Evolutionary conservation across 2,888 invertebrate species (phyloP), one percentile per base, ranked within the genome.

Genomic region (Philhelius pedissequus): DNA sequence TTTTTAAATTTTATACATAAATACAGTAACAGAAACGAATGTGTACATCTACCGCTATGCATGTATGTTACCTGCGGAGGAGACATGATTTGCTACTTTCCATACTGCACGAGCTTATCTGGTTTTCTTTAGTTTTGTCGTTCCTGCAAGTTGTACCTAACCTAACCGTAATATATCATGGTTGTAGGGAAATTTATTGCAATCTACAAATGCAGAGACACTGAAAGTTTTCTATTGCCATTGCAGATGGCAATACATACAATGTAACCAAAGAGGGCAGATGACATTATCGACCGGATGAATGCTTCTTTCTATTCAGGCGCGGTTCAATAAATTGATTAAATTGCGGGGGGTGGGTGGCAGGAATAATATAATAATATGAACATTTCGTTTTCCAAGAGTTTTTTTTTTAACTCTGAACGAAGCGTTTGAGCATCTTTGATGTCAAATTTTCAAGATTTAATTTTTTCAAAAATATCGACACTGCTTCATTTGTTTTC

Each of bases 181-280:
- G 38, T 38, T 4, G 43, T 20, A 27, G 22, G 22, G 7, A 30
- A 48, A 70, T 70, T 70, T 70, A 70, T 77, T 69, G 9, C 62
- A 52, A 8, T 30, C 11, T 32, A 4, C 45, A 32, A 30, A 38
- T 15, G 22, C 13, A 25, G 20, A 32, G 8, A 52, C 58, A 18
- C n/a, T 27, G 43, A 52, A 52, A 69, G 40, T 43, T 52, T 77
- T 25, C 11, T 43, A 22, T 40, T n/a, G 4, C 35, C 48, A n/a
- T 75, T 27, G 18, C 35, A 30, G 40, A 40, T 60, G 25, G 40
- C 7, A 13, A 13, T 38, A n/a, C n/a, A 35, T n/a, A n/a, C n/a
- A 20, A 13, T 15, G 62, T 45, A 30, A 22, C 25, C 13, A 38
- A 30, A 52, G 15, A 38, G 20, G 22, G 9, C 11, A 22, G 5